Percentiles rank a stretch among this genome's conserved stretches.
These are phyloP conservation scores for Panthera tigris DNA, from an alignment of 2,113 vertebrate species.

Conservation along the genomic window DNA sequence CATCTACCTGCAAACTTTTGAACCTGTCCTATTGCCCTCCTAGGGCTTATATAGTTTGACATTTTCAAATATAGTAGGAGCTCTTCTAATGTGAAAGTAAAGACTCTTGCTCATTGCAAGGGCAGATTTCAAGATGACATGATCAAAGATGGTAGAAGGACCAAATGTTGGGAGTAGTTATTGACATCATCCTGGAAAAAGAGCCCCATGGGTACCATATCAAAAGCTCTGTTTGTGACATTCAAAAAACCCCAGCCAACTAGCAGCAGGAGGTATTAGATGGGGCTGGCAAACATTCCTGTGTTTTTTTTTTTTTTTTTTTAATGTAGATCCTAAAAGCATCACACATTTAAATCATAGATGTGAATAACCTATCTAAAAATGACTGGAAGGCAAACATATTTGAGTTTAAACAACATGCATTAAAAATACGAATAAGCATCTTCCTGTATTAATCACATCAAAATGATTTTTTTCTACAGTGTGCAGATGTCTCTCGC, in stretches of 20 bases:
- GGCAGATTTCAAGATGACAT: conserved; percentile 76
- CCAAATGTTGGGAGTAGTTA: conserved; percentile 78
- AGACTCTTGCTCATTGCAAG: conserved; percentile 73
- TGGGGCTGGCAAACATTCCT: conserved; percentile 72
- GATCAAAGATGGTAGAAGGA: conserved; percentile 76
- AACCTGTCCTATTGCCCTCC: conserved; percentile 81
- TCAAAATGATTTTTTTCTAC: conserved; percentile 82
- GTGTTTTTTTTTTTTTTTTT: conserved; percentile 52
- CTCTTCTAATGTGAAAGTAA: conserved; percentile 74
- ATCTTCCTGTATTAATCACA: conserved; percentile 85
- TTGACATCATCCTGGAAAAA: conserved; percentile 79
- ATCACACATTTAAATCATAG: conserved; percentile 78
- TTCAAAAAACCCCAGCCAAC: conserved; percentile 70
- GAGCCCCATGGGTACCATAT: conserved; percentile 75
- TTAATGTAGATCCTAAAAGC: conserved; percentile 81
- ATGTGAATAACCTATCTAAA: conserved; percentile 80
- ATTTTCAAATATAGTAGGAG: conserved; percentile 72
- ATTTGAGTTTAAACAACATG: conserved; percentile 85
- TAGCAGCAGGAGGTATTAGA: conserved; percentile 76
- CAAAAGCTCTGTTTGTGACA: conserved; percentile 74
- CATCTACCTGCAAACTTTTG: conserved; percentile 80
- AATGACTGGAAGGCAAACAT: conserved; percentile 85
- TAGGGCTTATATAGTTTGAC: conserved; percentile 75
- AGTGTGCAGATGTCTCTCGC: conserved; percentile 85
- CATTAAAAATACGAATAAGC: conserved; percentile 84